A percentile compares a stretch with the other conserved stretches of the same genome.
phyloP scores from a whole-genome alignment of 1,140 invertebrate species.

The Galendromus occidentalis region DNA sequence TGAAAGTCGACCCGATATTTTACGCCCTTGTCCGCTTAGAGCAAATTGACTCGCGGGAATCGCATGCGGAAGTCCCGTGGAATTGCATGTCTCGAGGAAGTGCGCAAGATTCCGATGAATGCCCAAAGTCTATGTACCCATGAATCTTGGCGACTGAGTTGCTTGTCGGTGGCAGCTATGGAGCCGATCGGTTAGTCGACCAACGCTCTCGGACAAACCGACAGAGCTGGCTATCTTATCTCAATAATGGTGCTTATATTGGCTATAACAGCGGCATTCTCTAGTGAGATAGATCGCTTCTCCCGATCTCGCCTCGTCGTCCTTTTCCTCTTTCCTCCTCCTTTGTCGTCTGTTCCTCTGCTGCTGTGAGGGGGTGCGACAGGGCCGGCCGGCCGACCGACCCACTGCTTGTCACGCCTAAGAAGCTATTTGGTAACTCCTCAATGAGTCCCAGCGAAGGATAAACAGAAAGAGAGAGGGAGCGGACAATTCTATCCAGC shows the following conservation, averaged over 20 bases:
- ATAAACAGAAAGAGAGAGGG: background rate
- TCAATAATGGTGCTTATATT: conserved; percentile 9
- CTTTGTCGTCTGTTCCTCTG: background rate
- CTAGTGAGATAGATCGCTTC: conserved; percentile 11
- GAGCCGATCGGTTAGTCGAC: no score
- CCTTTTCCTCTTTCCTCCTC: background rate
- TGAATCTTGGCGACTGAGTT: no score
- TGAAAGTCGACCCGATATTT: no score
- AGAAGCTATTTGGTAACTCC: conserved; percentile 12
- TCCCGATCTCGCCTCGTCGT: background rate
- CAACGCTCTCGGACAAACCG: background rate
- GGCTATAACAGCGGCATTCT: conserved; percentile 11
- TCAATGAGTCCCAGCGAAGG: background rate
- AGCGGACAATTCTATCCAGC: background rate
- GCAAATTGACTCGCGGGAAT: no score
- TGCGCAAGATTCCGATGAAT: no score
- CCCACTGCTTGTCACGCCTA: background rate
- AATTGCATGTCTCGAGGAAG: no score
- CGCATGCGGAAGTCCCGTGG: no score
- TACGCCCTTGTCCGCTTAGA: no score
- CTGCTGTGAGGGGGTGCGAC: no score
- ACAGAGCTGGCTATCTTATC: conserved; percentile 3
- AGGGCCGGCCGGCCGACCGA: no score
- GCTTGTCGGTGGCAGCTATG: no score
- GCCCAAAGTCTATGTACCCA: no score